Evolutionary conservation across 2,797 vertebrate genomes (phyloP), one percentile per base, ranked within the genome.

Genomic region (Staurois parvus): DNA sequence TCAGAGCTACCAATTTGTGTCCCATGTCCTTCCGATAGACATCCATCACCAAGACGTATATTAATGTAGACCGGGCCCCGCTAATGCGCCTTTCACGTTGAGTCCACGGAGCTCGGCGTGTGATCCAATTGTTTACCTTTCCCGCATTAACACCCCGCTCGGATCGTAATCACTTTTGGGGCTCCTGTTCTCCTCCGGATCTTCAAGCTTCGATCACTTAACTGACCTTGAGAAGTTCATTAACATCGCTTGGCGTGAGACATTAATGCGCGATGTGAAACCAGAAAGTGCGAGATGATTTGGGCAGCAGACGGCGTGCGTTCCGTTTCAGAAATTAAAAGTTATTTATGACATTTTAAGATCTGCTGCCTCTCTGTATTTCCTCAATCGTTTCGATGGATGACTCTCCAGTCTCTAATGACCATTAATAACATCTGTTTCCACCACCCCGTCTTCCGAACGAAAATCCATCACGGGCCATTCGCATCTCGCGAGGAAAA

Each of bases 391-490:
- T 9, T 9, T 37, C 85, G 37, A 37, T 9, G 37, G 8, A 8
- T 90, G 89, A 86, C 37, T 37, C 3, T 12, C 67, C 32, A 28
- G 73, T 91, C 90, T 91, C 89, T 89, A 79, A 84, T 34, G 42
- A 89, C 89, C 85, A 89, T 91, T 94, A 92, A 89, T 93, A 91
- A 93, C 87, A 81, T 88, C 90, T 90, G 85, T 88, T 90, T 88
- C 80, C 37, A 89, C 88, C 80, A 19, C 88, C 88, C 86, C 48
- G 81, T 83, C 88, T 88, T 83, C 91, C 72, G 83, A 87, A 69
- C 69, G 90, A 88, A 92, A 93, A 93, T 91, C 92, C 84, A 85
- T 91, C 90, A 85, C 78, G 80, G 89, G 88, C 85, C 83, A 9
- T 88, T 88, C 88, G 85, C 90, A 85, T 92, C 88, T 93, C 89